These are phyloP conservation scores for Drymodes brunneopygia DNA, from an alignment of 2,113 vertebrate species.

Conservation along the genomic window DNA sequence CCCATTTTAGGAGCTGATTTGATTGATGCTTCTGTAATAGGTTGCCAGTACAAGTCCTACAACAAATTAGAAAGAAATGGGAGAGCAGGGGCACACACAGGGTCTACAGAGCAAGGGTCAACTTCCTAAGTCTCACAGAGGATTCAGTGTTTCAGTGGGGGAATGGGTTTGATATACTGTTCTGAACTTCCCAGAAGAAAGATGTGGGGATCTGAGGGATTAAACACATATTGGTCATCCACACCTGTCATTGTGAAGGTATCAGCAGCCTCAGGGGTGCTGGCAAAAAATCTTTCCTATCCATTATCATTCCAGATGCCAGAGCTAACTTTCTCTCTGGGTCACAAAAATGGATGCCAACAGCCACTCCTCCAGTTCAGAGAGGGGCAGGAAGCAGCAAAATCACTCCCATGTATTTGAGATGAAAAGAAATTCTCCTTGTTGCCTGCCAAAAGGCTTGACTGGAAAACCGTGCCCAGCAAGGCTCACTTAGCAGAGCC, in stretches of 20 bases:
- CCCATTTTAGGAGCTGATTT: conserved; percentile 26
- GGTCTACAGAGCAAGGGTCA: conserved; percentile 40
- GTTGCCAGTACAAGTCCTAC: conserved; percentile 34
- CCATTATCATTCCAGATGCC: background rate
- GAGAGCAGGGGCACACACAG: background rate
- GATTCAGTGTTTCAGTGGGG: background rate
- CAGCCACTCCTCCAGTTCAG: background rate
- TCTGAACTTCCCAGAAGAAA: background rate
- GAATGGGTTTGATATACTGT: background rate
- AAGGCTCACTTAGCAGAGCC: background rate
- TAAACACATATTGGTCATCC: conserved; percentile 18
- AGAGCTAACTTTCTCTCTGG: background rate
- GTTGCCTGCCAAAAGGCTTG: background rate
- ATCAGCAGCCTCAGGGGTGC: background rate
- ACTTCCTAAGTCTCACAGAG: conserved; percentile 4
- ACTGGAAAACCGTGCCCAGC: background rate
- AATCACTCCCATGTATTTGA: background rate
- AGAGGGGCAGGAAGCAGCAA: background rate
- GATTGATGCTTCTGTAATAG: conserved; percentile 58
- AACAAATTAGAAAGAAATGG: conserved; percentile 52
- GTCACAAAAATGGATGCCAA: background rate
- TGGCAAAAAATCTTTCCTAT: background rate
- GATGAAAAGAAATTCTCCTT: background rate
- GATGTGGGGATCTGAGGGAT: background rate
- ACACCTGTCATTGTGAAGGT: background rate